Percentiles rank a stretch among this genome's conserved stretches.
These are phyloP conservation scores for Napeogenes inachia DNA, from an alignment of 2,888 invertebrate species.

Conservation along the genomic window DNA sequence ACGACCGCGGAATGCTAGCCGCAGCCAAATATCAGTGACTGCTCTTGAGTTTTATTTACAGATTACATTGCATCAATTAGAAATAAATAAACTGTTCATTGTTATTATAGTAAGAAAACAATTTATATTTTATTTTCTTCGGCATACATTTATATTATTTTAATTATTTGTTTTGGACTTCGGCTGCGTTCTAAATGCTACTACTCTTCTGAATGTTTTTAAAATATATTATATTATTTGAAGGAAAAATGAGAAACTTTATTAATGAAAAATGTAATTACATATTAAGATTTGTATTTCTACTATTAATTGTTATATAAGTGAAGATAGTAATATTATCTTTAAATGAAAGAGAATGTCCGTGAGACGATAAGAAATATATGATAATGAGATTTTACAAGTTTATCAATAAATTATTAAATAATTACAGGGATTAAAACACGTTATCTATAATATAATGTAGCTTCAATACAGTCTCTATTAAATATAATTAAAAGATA, in stretches of 20 bases:
- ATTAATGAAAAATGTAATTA: background rate
- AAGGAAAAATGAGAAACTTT: no score
- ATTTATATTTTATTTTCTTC: no score
- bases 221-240: no score
- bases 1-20: slow-evolving; percentile 23
- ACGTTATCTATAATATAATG: background rate
- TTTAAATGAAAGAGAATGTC: background rate
- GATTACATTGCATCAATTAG: slow-evolving; percentile 2
- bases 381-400: background rate
- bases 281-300: background rate
- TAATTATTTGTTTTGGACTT: no score
- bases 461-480: background rate
- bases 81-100: background rate
- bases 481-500: no score
- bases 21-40: slow-evolving; percentile 25
- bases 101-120: no score
- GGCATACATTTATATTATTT: no score
- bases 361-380: background rate
- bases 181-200: no score
- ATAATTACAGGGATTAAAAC: slow-evolving; percentile 2
- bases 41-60: slow-evolving; percentile 15
- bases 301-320: background rate
- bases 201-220: no score
- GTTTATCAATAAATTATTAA: background rate
- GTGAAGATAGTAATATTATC: background rate